Evolutionary conservation across 2,888 invertebrate species (phyloP), one percentile per base, ranked within the genome.

Genomic region (Acrocyrtus sp.): DNA sequence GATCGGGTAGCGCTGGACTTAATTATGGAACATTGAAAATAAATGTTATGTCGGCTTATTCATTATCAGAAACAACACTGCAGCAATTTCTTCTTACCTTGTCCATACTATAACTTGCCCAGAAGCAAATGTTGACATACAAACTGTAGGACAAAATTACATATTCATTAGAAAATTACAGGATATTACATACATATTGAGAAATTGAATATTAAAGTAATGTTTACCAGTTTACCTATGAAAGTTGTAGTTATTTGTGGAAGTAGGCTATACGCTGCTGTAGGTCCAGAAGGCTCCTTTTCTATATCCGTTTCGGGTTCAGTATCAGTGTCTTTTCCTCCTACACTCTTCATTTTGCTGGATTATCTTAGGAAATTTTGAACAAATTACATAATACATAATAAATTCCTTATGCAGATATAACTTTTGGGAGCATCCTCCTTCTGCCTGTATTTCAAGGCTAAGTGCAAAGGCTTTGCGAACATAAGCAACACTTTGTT

Each of bases 1-100:
- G 47, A 45, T 77, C 73, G 0, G 76, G 77, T 3, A 76, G 26
- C 12, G 76, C 74, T n/a, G 78, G 74, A 45, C 75, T 62, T 21
- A 12, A 39, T 3, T 39, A 10, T 19, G 45, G n/a, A 10, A 48
- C n/a, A 45, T 17, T 5, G n/a, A 17, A 17, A 10, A 6, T 45
- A 10, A 17, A 24, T 34, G 39, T 17, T n/a, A n/a, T n/a, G n/a
- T n/a, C n/a, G n/a, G n/a, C n/a, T n/a, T n/a, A n/a, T n/a, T n/a
- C 29, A 27, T 17, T n/a, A 29, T 17, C 3, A n/a, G 19, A 65
- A 26, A 54, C 8, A 15, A 34, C 6, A 12, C n/a, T 41, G 19
- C 27, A 26, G 4, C 21, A 12, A 53, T 41, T 53, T 39, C n/a
- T 58, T 22, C 41, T 60, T 69, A 61, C 69, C 70, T 66, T 12